Evolutionary conservation across 2,888 invertebrate species (phyloP).

Genomic region (Pycnomerus fuliginosus): DNA sequence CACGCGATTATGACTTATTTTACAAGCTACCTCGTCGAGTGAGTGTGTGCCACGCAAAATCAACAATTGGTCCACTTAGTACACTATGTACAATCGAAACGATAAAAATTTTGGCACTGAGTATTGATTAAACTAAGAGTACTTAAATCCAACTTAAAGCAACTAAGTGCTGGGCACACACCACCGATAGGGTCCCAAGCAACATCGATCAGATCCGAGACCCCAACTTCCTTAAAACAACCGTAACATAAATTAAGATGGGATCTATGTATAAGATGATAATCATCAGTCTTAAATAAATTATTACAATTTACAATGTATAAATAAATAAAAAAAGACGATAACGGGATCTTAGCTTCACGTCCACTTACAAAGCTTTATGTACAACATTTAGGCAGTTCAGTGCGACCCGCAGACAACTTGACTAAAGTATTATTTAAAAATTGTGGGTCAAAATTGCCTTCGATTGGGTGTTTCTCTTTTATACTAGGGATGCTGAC

Average conservation of each 20-base stretch:
- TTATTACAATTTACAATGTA: conserved; percentile 42
- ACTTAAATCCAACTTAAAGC: too few species aligned
- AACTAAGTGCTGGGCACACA: too few species aligned
- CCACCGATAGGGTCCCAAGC: too few species aligned
- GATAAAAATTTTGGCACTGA: conserved; percentile 32
- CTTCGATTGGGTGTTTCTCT: conserved; percentile 4
- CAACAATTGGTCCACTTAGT: conserved; percentile 34
- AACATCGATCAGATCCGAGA: too few species aligned
- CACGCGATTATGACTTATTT: conserved; percentile 44
- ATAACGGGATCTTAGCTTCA: conserved; percentile 10
- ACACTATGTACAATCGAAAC: conserved; percentile 30
- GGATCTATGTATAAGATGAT: conserved; percentile 40
- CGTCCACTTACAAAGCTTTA: conserved; percentile 15
- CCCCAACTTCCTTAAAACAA: too few species aligned
- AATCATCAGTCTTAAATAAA: conserved; percentile 51
- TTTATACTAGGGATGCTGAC: conserved; percentile 28
- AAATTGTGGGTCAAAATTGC: conserved; percentile 2
- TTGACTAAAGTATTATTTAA: too few species aligned
- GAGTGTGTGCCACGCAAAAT: conserved; percentile 12
- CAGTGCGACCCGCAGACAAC: conserved; percentile 7
- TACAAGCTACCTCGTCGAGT: conserved; percentile 41
- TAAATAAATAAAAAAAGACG: conserved; percentile 32
- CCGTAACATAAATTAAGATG: conserved; percentile 28
- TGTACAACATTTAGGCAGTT: conserved; percentile 16
- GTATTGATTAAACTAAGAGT: conserved; percentile 26